Evolutionary conservation across 2,797 vertebrate genomes (phyloP), one percentile per base, ranked within the genome.

Genomic region (Antennarius maculatus): DNA sequence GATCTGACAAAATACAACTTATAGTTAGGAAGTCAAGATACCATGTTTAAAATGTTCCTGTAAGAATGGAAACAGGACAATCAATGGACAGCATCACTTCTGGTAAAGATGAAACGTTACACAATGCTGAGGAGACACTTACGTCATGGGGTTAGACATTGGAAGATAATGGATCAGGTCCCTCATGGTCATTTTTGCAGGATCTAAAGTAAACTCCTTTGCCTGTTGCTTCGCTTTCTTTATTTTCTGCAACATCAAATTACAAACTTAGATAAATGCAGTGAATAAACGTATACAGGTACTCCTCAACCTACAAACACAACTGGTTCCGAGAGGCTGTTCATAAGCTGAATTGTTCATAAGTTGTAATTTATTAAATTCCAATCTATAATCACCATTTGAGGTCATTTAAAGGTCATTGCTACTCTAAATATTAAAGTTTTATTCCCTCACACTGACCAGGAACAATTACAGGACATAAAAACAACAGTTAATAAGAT

Each of bases 181-280:
- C 83, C 96, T 95, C 97, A 99, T 99, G 27, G 95, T 97, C 98
- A 99, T 99, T 93, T 96, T 98, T 77, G 96, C 90, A 66, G 95
- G 96, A 88, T 99, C 97, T 74, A 92, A 88, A 49, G 83, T 79
- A 39, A 82, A 92, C 87, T 95, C 94, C 47, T 87, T 94, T 54
- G 78, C 0, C 5, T 75, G 81, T 41, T 71, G 62, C 46, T 93
- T 95, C 9, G 74, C 72, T 88, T 92, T 95, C 89, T 91, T 93
- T 8, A 88, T 79, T 81, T 92, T 95, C 91, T 95, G 87, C 1
- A 91, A 48, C 28, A 86, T 50, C 1, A 73, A 55, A 78, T 12
- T 0, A 50, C 0, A 15, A 15, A 10, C 46, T 5, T 15, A 7
- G 1, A 54, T 68, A 52, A 45, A 57, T 7, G 18, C 16, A 43